Evolutionary conservation across 1,140 invertebrate species (phyloP), one percentile per base, ranked within the genome.

Genomic region (Belonocnema kinseyi): DNA sequence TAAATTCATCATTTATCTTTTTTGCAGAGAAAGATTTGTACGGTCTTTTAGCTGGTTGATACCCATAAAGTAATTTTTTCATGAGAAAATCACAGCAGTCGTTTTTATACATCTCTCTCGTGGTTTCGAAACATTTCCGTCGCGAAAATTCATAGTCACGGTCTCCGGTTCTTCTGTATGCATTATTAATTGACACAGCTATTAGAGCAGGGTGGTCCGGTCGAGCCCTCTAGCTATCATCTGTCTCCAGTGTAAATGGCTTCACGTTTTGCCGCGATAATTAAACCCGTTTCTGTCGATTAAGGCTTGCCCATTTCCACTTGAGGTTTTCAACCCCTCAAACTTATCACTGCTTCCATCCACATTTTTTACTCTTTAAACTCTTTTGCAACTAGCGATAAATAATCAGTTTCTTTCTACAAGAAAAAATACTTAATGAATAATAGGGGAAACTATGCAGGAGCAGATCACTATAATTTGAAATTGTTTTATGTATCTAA

Each of bases 201-300:
- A 66, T 66, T 66, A 66, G 61, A 66, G 61, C 26, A 40, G 26
- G 26, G 61, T 66, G 61, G 61, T 66, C 61, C 61, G 61, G 61
- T 66, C 61, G 26, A 66, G 21, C 61, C 61, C 61, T 66, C 61
- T 12, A 21, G 61, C 61, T 26, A 66, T 66, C 61, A 33, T 66
- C 61, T 66, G 61, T 66, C 61, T 66, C 61, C 61, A 66, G 61
- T 66, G 61, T 66, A 66, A 66, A 66, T 66, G 61, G 61, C 61
- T 66, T 66, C 61, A 66, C 61, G 61, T 66, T 66, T 66, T 66
- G 61, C 61, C 61, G 26, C 61, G 61, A 66, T 66, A 40, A 66
- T 66, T 66, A 66, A 66, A 66, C 61, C 61, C 61, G 61, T 66
- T 46, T 66, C 61, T 66, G 61, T 66, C 61, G 61, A 66, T 66